Conservation (phyloP, 2,888 invertebrate genomes). For the Tetranychus truncatus region DNA sequence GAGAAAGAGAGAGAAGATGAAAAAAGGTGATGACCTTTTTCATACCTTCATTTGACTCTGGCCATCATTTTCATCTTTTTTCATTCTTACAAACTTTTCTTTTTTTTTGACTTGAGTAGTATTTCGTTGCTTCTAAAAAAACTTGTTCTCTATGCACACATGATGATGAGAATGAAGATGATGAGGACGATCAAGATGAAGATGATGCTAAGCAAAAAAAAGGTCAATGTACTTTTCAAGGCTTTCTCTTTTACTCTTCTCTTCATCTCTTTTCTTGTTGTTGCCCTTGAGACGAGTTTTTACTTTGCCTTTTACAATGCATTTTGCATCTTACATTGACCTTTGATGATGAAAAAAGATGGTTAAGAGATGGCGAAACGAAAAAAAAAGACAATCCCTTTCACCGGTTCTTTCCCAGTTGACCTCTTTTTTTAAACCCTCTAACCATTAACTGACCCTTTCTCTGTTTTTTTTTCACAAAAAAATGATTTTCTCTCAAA, state of each 20-base stretch:
- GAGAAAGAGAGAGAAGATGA: not conserved
- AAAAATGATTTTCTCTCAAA: too few species aligned
- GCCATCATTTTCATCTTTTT: too few species aligned
- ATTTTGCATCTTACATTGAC: not conserved
- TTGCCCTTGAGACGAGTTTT: conserved; percentile 1
- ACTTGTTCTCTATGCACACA: not conserved
- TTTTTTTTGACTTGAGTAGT: not conserved
- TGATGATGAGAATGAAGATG: not conserved
- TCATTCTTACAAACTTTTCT: not conserved
- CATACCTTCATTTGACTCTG: not conserved
- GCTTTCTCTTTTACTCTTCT: not conserved
- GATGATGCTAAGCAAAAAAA: not conserved
- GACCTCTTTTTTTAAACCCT: not conserved
- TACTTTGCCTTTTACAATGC: not conserved
- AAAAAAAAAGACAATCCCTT: not conserved
- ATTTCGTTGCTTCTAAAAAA: not conserved
- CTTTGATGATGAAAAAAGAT: not conserved
- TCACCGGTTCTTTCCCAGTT: not conserved
- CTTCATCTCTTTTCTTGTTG: not conserved
- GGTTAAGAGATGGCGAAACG: not conserved
- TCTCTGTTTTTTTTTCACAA: not conserved
- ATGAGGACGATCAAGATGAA: not conserved
- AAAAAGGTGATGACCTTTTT: not conserved
- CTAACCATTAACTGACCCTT: not conserved
- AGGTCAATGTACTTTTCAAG: not conserved